Base-by-base conservation (phyloP, 2,888 invertebrate species). In the Sarcophaga carnaria region DNA sequence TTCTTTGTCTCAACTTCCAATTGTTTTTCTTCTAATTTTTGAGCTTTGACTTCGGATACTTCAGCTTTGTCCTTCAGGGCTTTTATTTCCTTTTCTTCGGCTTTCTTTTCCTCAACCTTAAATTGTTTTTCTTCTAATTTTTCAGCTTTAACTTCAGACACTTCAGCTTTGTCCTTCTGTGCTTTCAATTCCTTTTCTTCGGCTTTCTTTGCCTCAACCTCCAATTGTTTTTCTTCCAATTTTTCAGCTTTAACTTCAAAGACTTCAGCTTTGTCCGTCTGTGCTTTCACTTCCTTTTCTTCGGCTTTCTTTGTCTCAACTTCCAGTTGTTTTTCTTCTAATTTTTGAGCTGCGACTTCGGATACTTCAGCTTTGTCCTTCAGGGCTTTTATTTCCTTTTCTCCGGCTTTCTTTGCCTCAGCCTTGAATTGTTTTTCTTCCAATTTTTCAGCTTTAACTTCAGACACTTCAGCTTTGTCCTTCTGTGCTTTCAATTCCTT, bases 81-180 rank as follows among this genome's bases (percentile, higher is more conserved):
- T 14, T 70, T 12, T 1, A 72, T 4, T 62, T 72, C 45, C 22
- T 72, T 60, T 20, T 37, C 54, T 60, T 60, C 37, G 3, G 60
- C 11, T 20, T 75, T 64, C 22, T 66, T 54, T 14, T 25, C 11
- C 17, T 47, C 25, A 2, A 25, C 12, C 22, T 76, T 71, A 3
- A 81, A 17, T 45, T 47, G 63, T n/a, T 62, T 69, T 66, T 81
- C 49, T 37, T 75, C 63, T 8, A 71, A 20, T 17, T 69, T 45
- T 74, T 83, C 64, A 11, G 37, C 20, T 20, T 77, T 47, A 1
- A 62, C 3, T 22, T 67, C 20, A 10, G 67, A 4, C 1, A 66
- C n/a, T 54, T 80, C 62, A 69, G 64, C 54, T 22, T 64, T 77
- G 0, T 54, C 49, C n/a, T 22, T 4, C 14, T 20, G 6, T 2